Base-by-base conservation (phyloP, 2,888 invertebrate species). In the Agrilus biguttatus region DNA sequence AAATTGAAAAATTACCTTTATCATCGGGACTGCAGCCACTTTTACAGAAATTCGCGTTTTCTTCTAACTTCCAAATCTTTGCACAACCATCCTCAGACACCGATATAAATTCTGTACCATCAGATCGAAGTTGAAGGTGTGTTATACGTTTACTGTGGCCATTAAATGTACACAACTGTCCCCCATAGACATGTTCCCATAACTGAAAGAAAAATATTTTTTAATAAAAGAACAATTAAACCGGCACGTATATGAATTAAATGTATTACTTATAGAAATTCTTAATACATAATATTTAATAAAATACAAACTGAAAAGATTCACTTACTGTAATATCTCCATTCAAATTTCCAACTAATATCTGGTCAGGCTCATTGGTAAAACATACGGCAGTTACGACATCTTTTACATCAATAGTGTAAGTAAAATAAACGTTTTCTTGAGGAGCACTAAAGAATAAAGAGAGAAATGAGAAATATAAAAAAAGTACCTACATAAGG, bases 321-420 rank as follows among this genome's bases (percentile, higher is more conserved):
- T 37, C 32, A 51, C 54, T 54, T 56, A 69, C 67, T 51, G 70
- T 63, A 47, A 75, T 66, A 42, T 60, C 58, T n/a, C 74, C 74
- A 41, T 56, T 55, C 37, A 60, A 56, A 35, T 66, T 68, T 6
- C 72, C 74, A 43, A 72, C 59, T 41, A 75, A 57, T 47, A 72
- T 60, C 47, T 68, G 60, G 41, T 69, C 57, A 2, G 65, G 63
- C 40, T 66, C 55, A 40, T 63, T 57, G 10, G 68, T 67, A 52
- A 78, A 80, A 54, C 74, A 74, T 0, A 76, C 74, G 1, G 73
- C 67, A 3, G 66, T 69, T 37, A 77, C 71, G 37, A 66, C 67
- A 45, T 73, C 73, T 39, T 69, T 69, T n/a, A 77, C 68, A 49
- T 76, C 75, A 40, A 78, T 72, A 1, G 67, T 70, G 44, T 73